phyloP scores from a whole-genome alignment of 2,797 vertebrate species.

The Austrolebias charrua region DNA sequence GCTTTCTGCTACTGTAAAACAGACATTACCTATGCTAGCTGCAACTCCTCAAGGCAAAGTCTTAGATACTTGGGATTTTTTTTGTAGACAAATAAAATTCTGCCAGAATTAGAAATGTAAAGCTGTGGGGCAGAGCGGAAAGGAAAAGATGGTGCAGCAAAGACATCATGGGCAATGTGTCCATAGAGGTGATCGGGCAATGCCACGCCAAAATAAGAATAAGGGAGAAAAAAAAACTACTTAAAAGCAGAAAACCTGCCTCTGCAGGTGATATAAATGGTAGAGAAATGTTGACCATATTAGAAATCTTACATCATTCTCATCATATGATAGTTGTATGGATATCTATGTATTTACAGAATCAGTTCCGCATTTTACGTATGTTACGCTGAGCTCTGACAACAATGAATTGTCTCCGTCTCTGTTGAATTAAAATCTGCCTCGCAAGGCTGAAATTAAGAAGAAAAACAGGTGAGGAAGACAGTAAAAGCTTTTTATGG shows the following conservation, averaged over 20 bases:
- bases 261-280: neutral
- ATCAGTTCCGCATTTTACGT: neutral
- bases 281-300: neutral
- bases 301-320: neutral
- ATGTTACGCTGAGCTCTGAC: neutral
- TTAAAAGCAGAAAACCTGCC: neutral
- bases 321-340: neutral
- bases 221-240: neutral
- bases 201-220: too few relatives aligned
- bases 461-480: neutral
- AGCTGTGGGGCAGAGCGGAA: neutral
- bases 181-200: too few relatives aligned
- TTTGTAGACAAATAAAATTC: too few relatives aligned
- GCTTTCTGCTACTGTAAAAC: constrained; percentile 7
- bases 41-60: neutral
- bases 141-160: neutral
- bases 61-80: neutral
- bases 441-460: neutral
- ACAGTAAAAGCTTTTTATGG: neutral
- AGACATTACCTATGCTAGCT: neutral
- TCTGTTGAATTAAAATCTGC: neutral
- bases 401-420: neutral
- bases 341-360: neutral
- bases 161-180: too few relatives aligned
- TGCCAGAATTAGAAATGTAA: neutral